These are phyloP conservation scores for Cosmopolites sordidus DNA, from an alignment of 2,888 invertebrate genomes.

Conservation along the genomic window DNA sequence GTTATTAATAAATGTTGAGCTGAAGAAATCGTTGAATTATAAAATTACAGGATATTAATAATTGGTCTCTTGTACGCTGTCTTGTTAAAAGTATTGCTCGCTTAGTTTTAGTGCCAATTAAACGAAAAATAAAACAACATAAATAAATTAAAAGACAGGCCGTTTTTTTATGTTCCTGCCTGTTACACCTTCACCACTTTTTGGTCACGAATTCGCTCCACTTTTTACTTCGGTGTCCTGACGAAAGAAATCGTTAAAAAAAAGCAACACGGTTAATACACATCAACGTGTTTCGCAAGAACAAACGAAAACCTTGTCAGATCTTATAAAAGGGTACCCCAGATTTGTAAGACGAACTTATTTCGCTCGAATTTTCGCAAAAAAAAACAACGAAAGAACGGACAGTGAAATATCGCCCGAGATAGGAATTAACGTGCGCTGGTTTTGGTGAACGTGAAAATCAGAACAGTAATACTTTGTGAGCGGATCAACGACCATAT, in stretches of 20 bases:
- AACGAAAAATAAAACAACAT: slow-evolving; percentile 3
- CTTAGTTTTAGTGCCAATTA: slow-evolving; percentile 13
- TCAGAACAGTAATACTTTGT: no score
- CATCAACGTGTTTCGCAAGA: background rate
- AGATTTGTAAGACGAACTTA: background rate
- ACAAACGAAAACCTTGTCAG: background rate
- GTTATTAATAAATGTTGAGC: background rate
- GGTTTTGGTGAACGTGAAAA: no score
- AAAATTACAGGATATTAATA: slow-evolving; percentile 15
- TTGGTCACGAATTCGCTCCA: slow-evolving; percentile 12
- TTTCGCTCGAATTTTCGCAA: background rate
- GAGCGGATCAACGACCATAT: no score
- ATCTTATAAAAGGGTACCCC: slow-evolving; percentile 1
- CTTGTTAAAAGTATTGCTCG: slow-evolving; percentile 11
- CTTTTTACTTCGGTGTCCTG: background rate
- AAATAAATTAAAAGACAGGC: slow-evolving; percentile 11
- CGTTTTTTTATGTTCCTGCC: slow-evolving; percentile 1
- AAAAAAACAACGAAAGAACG: no score
- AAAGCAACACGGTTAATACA: background rate
- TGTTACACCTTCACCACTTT: slow-evolving; percentile 12
- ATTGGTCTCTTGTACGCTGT: slow-evolving; percentile 11
- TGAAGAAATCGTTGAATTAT: slow-evolving; percentile 1
- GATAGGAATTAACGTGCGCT: no score
- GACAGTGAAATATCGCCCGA: no score
- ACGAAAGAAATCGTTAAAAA: background rate